A percentile compares a stretch with the other conserved stretches of the same genome.
These are phyloP conservation scores for Ptyas mucosa DNA, from an alignment of 2,113 vertebrate genomes.

Conservation along the genomic window DNA sequence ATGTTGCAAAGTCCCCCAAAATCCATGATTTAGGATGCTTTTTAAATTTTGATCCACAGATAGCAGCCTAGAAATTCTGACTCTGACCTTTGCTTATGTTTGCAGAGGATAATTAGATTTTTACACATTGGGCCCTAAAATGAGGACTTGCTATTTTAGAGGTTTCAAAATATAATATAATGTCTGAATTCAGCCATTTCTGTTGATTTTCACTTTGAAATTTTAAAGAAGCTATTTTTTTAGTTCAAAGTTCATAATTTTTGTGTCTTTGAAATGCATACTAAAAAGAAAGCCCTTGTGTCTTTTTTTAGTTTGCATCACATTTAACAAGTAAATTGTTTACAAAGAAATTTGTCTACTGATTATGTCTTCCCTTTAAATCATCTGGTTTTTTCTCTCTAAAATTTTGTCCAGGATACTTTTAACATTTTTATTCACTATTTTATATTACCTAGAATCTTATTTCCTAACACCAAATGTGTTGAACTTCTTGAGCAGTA, in stretches of 20 bases:
- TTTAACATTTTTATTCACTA: constrained; percentile 4
- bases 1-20: background rate
- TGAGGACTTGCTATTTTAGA: background rate
- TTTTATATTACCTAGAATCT: constrained; percentile 49
- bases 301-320: constrained; percentile 32
- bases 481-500: constrained; percentile 54
- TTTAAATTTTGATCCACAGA: background rate
- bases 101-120: background rate
- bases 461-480: constrained; percentile 48
- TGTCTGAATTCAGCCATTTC: constrained; percentile 8
- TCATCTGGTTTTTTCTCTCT: constrained; percentile 47
- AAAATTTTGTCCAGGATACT: constrained; percentile 8
- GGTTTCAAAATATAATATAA: background rate
- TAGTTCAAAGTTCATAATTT: constrained; percentile 22
- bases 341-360: constrained; percentile 9
- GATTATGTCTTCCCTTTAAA: constrained; percentile 45
- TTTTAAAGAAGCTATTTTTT: constrained; percentile 23
- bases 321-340: constrained; percentile 37
- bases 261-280: constrained; percentile 31
- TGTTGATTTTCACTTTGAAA: background rate
- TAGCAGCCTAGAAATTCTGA: background rate
- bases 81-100: background rate
- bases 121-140: too few relatives aligned
- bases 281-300: constrained; percentile 40
- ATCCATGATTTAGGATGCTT: background rate